A percentile compares a stretch with the other conserved stretches of the same genome.
phyloP scores from a whole-genome alignment of 2,113 vertebrate species.

The Sander lucioperca region DNA sequence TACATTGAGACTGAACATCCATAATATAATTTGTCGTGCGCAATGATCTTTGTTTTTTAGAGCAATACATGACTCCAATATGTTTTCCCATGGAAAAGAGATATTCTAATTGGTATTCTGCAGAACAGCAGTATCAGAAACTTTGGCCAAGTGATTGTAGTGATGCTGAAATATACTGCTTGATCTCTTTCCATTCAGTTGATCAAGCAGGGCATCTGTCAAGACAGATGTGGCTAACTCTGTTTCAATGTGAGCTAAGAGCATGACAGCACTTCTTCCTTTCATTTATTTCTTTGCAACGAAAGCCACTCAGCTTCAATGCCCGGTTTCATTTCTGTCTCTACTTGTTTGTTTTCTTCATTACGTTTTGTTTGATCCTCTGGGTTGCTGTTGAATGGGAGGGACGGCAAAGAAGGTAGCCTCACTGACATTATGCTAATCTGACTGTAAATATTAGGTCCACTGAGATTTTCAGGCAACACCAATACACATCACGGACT shows the following conservation, averaged over 20 bases:
- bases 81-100: constrained; percentile 1
- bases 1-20: constrained; percentile 44
- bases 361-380: constrained; percentile 67
- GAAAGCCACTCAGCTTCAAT: constrained; percentile 40
- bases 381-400: constrained; percentile 23
- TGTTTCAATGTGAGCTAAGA: constrained; percentile 31
- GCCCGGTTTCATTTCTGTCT: constrained; percentile 38
- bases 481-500: constrained; percentile 13
- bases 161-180: constrained; percentile 69
- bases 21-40: constrained; percentile 35
- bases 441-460: constrained; percentile 41
- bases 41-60: constrained; percentile 43
- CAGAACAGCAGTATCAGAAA: constrained; percentile 35
- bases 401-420: constrained; percentile 16
- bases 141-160: constrained; percentile 56
- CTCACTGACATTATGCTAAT: constrained; percentile 49
- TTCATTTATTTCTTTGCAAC: constrained; percentile 9
- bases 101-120: constrained; percentile 56
- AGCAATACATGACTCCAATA: constrained; percentile 23
- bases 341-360: constrained; percentile 49
- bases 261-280: constrained; percentile 16
- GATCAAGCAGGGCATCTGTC: constrained; percentile 70
- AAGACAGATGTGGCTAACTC: constrained; percentile 34
- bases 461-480: constrained; percentile 27
- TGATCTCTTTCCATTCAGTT: constrained; percentile 70